These are phyloP conservation scores for Sebastes nivosus DNA, from an alignment of 2,797 vertebrate species.

Conservation along the genomic window DNA sequence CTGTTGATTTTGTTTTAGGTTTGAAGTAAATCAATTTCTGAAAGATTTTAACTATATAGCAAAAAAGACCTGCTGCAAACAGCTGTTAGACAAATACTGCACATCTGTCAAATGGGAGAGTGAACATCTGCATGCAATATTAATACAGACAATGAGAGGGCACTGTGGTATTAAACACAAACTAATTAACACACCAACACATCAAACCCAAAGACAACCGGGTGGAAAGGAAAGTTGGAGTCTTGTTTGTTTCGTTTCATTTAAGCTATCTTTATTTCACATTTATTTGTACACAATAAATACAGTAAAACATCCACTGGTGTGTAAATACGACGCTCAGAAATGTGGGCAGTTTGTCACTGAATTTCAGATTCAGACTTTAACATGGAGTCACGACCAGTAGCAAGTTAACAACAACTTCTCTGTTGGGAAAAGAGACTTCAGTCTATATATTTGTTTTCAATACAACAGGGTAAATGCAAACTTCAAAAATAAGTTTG, in stretches of 20 bases:
- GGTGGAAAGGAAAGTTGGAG: not conserved
- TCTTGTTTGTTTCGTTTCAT: conserved; percentile 7
- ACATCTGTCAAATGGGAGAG: no score
- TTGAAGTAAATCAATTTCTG: no score
- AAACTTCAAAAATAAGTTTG: conserved; percentile 96
- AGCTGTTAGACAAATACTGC: no score
- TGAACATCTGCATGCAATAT: no score
- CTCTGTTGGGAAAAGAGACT: conserved; percentile 55
- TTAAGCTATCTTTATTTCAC: conserved; percentile 92
- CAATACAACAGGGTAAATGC: conserved; percentile 77
- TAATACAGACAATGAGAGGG: no score
- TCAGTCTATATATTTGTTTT: conserved; percentile 33
- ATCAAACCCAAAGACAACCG: no score
- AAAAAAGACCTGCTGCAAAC: no score
- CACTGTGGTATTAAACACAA: no score
- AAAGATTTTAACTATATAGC: no score
- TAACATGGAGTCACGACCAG: conserved; percentile 48
- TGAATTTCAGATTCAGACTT: conserved; percentile 56
- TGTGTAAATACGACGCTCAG: conserved; percentile 75
- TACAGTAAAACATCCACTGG: conserved; percentile 93
- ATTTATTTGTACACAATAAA: conserved; percentile 96
- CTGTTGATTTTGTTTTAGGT: no score
- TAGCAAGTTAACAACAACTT: conserved; percentile 55
- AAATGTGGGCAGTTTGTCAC: conserved; percentile 45
- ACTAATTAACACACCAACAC: no score